These are phyloP conservation scores for Mercenaria mercenaria DNA, from an alignment of 1,140 invertebrate species.

Conservation along the genomic window DNA sequence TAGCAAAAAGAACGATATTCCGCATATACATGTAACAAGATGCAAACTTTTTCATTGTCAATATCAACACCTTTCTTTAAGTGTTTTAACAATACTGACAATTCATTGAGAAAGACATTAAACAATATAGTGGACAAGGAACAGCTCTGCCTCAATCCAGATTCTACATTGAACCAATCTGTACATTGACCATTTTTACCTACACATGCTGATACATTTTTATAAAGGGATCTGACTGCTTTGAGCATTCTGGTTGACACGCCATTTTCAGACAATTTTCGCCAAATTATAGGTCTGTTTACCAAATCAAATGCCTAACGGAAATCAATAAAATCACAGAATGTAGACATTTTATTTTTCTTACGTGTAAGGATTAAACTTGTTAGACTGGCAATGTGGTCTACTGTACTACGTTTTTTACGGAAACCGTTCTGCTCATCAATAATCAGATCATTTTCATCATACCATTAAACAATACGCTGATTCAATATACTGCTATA, in stretches of 20 bases:
- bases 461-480: no score
- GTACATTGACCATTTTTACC: not conserved
- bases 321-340: slow-evolving; percentile 34
- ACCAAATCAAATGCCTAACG: no score
- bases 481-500: no score
- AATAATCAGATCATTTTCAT: no score
- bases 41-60: slow-evolving; percentile 4
- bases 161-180: slow-evolving; percentile 7
- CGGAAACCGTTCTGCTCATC: no score
- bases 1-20: not conserved
- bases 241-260: not conserved
- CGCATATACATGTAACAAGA: slow-evolving; percentile 34
- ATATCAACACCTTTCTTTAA: not conserved
- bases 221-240: not conserved
- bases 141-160: not conserved
- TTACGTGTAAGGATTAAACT: no score
- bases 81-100: not conserved
- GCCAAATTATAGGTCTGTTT: no score
- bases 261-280: not conserved
- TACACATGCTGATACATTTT: not conserved
- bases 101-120: not conserved
- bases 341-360: no score
- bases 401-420: no score
- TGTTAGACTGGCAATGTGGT: no score
- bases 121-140: slow-evolving; percentile 59